These are phyloP conservation scores for Spisula subtruncata DNA, from an alignment of 2,888 invertebrate species.

Conservation along the genomic window DNA sequence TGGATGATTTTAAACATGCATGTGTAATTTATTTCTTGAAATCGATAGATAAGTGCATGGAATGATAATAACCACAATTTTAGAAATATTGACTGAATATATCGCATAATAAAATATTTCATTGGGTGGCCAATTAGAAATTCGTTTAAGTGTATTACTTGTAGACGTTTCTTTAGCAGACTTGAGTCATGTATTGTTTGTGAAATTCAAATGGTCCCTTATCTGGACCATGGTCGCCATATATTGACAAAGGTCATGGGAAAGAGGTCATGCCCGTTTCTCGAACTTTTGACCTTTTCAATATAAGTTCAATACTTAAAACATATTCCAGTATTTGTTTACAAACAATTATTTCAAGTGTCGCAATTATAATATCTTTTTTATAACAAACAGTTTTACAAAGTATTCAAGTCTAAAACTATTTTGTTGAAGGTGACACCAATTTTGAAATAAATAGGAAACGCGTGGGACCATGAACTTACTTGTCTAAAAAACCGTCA, in stretches of 20 bases:
- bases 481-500: no score
- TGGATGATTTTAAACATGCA: no score
- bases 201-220: background rate
- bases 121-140: no score
- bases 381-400: background rate
- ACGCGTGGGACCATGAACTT: no score
- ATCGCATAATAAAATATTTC: no score
- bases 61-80: no score
- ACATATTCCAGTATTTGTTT: background rate
- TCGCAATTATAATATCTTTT: constrained; percentile 2
- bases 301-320: background rate
- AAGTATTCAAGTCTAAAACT: background rate
- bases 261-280: background rate
- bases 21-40: no score
- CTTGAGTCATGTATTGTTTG: background rate
- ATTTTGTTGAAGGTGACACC: background rate
- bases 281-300: background rate
- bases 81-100: no score
- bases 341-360: constrained; percentile 16
- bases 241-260: background rate
- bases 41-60: no score
- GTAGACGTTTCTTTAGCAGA: background rate
- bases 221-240: background rate
- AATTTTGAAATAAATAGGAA: background rate
- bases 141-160: no score